Percentiles rank a stretch among this genome's conserved stretches.
Conservation (phyloP, 1,140 invertebrate species). For the Drosophila sulfurigaster region DNA sequence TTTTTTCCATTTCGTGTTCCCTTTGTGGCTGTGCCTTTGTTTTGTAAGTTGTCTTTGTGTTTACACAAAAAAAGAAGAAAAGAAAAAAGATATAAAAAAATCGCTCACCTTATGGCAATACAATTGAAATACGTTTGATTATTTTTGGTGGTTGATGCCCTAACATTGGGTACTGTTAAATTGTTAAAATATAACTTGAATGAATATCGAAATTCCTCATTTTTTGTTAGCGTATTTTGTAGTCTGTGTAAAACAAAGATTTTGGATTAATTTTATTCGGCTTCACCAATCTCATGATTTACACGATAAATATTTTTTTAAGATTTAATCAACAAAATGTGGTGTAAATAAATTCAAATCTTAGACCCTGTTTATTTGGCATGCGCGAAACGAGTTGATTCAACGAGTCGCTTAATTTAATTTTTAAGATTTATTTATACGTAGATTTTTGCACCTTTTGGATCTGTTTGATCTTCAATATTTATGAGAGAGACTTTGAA, state of each 20-base stretch:
- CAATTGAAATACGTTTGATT: slow-evolving; percentile 65
- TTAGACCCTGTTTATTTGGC: slow-evolving; percentile 36
- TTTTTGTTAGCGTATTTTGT: too few species aligned
- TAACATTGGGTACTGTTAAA: not conserved
- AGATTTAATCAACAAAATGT: slow-evolving; percentile 46
- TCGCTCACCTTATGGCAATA: slow-evolving; percentile 71
- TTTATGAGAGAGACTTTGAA: slow-evolving; percentile 52
- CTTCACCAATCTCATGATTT: slow-evolving; percentile 22
- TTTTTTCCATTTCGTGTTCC: slow-evolving; percentile 44
- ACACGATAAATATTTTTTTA: slow-evolving; percentile 19
- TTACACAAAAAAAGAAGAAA: slow-evolving; percentile 18
- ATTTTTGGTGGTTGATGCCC: slow-evolving; percentile 22
- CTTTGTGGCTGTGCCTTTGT: slow-evolving; percentile 50
- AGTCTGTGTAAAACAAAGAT: not conserved
- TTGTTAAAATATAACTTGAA: not conserved
- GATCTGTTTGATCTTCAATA: not conserved
- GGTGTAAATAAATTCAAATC: slow-evolving; percentile 41
- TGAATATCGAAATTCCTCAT: too few species aligned
- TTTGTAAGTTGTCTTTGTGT: slow-evolving; percentile 57
- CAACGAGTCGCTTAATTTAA: slow-evolving; percentile 55
- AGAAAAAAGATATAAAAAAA: slow-evolving; percentile 43
- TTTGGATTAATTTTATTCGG: not conserved
- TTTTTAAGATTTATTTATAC: slow-evolving; percentile 58
- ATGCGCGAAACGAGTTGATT: slow-evolving; percentile 53
- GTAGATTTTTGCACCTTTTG: slow-evolving; percentile 61